phyloP scores from a whole-genome alignment of 1,140 invertebrate species.

The Phortica variegata region DNA sequence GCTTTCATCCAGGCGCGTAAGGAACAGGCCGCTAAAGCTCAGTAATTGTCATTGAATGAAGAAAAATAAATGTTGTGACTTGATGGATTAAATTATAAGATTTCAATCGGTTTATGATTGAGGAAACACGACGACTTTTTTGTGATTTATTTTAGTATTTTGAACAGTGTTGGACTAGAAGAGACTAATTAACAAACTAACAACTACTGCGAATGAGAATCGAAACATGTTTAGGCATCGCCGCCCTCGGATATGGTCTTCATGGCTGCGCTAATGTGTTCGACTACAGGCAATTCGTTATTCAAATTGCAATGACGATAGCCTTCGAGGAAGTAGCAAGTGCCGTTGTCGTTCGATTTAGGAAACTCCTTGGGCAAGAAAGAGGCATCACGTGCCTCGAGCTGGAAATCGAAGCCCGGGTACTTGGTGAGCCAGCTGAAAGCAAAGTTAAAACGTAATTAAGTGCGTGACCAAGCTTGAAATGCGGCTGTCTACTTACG shows the following conservation, averaged over 20 bases:
- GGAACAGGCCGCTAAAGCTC: slow-evolving; percentile 25
- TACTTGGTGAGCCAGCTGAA: slow-evolving; percentile 74
- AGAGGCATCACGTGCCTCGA: slow-evolving; percentile 72
- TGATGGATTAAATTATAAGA: not conserved
- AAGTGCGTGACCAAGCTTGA: not conserved
- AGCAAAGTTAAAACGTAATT: slow-evolving; percentile 35
- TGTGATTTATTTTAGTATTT: slow-evolving; percentile 8
- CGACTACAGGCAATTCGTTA: slow-evolving; percentile 61
- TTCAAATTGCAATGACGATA: slow-evolving; percentile 74
- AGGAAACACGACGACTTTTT: too few relatives aligned
- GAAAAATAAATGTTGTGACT: slow-evolving; percentile 19
- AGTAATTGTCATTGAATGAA: slow-evolving; percentile 3
- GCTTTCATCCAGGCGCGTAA: slow-evolving; percentile 32
- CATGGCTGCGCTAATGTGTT: slow-evolving; percentile 67
- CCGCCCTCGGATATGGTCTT: slow-evolving; percentile 47
- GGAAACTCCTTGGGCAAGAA: slow-evolving; percentile 86
- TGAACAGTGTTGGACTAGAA: not conserved
- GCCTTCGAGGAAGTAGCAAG: slow-evolving; percentile 81
- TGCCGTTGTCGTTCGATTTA: slow-evolving; percentile 68
- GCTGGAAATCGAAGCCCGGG: slow-evolving; percentile 74
- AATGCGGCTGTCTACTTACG: slow-evolving; percentile 65
- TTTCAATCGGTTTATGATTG: too few relatives aligned
- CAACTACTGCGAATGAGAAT: slow-evolving; percentile 27
- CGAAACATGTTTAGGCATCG: slow-evolving; percentile 28
- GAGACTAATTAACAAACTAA: not conserved